These are phyloP conservation scores for Ridgeia piscesae DNA, from an alignment of 1,140 invertebrate genomes.

Conservation along the genomic window DNA sequence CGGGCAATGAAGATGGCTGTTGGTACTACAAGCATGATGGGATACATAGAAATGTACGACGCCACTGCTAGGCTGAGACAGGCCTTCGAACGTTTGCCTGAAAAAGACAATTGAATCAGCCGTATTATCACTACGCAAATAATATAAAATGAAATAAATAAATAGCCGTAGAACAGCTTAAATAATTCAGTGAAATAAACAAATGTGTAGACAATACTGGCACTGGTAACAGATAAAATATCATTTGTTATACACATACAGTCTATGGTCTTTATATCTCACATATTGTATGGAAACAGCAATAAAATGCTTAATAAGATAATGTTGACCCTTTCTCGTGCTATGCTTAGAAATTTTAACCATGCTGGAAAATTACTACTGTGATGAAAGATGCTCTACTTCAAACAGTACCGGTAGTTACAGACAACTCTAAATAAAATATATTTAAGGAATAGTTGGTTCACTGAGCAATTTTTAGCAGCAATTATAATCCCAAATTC, in stretches of 20 bases:
- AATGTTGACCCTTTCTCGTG: too few relatives aligned
- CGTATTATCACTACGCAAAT: too few relatives aligned
- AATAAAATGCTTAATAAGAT: too few relatives aligned
- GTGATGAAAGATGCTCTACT: not conserved
- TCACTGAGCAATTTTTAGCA: not conserved
- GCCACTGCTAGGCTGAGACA: slow-evolving; percentile 73
- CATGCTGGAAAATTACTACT: too few relatives aligned
- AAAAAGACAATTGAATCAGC: slow-evolving; percentile 19
- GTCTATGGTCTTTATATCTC: too few relatives aligned
- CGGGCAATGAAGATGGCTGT: slow-evolving; percentile 64
- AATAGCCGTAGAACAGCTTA: not conserved
- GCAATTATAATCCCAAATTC: not conserved
- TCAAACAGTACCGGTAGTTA: too few relatives aligned
- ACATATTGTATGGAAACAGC: too few relatives aligned
- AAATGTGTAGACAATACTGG: not conserved
- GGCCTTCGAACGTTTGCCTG: slow-evolving; percentile 61
- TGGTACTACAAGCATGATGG: slow-evolving; percentile 80
- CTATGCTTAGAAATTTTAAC: too few relatives aligned
- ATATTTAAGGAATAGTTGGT: too few relatives aligned
- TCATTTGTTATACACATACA: too few relatives aligned
- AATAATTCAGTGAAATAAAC: too few relatives aligned
- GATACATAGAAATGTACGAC: slow-evolving; percentile 84
- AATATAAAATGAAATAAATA: not conserved
- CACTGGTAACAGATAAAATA: not conserved
- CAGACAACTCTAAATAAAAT: too few relatives aligned